Conservation (phyloP, 2,888 invertebrate species). For the Dioctria rufipes region DNA sequence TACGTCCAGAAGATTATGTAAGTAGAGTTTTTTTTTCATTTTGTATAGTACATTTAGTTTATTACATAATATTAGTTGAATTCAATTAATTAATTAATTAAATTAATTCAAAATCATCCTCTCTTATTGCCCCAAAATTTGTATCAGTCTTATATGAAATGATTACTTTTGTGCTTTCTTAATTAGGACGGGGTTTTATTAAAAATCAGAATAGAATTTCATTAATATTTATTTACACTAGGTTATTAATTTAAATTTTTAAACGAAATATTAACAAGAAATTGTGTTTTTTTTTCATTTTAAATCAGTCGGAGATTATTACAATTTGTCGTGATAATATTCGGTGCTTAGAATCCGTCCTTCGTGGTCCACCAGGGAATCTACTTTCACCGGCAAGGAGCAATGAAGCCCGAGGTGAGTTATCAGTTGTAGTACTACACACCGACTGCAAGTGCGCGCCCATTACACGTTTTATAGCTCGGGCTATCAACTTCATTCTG, state of each 20-base stretch:
- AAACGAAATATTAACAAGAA: background rate
- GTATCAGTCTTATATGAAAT: background rate
- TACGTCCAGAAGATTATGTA: constrained; percentile 72
- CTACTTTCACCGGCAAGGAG: constrained; percentile 74
- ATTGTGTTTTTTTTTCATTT: constrained; percentile 59
- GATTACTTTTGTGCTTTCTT: background rate
- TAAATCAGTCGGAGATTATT: constrained; percentile 83
- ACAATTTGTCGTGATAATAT: constrained; percentile 90
- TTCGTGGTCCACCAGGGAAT: constrained; percentile 73
- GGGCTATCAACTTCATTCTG: constrained; percentile 68
- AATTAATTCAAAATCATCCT: too few relatives aligned
- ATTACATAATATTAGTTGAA: too few relatives aligned
- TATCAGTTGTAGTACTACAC: constrained; percentile 59
- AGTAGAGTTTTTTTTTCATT: constrained; percentile 60
- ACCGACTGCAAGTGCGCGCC: constrained; percentile 69
- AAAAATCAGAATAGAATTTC: too few relatives aligned
- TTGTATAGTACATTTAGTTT: too few relatives aligned
- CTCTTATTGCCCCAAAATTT: too few relatives aligned
- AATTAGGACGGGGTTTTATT: too few relatives aligned
- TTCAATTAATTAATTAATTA: too few relatives aligned
- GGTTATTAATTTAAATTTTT: background rate
- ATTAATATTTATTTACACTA: too few relatives aligned
- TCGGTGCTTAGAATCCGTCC: constrained; percentile 81
- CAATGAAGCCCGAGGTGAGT: constrained; percentile 77
- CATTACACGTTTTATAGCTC: constrained; percentile 70